phyloP scores from a whole-genome alignment of 2,888 invertebrate species.

The Eupithecia exiguata region DNA sequence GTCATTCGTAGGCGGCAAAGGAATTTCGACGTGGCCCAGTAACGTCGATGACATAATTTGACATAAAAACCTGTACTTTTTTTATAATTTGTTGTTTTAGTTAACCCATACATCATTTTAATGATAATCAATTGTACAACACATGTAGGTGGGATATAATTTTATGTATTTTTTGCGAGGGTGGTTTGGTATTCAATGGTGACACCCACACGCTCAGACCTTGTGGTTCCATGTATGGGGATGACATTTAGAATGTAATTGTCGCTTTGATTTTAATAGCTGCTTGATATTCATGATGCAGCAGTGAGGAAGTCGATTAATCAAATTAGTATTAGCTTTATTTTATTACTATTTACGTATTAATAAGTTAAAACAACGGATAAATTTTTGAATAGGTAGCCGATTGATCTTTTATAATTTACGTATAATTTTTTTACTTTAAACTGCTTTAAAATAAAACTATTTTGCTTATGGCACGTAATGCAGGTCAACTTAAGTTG shows the following conservation, averaged over 20 bases:
- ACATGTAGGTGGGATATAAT: conserved; percentile 62
- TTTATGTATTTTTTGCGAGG: conserved; percentile 65
- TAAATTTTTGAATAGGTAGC: not conserved
- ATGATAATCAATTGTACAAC: conserved; percentile 46
- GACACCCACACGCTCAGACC: conserved; percentile 66
- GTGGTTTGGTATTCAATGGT: conserved; percentile 66
- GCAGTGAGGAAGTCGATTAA: conserved; percentile 32
- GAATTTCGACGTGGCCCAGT: conserved; percentile 26
- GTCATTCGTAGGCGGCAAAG: conserved; percentile 16
- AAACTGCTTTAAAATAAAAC: too few relatives aligned
- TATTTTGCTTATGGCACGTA: not conserved
- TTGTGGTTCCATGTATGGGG: conserved; percentile 68
- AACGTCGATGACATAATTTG: conserved; percentile 37
- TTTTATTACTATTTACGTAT: not conserved
- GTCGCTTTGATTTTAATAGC: conserved; percentile 65
- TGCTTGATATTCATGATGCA: conserved; percentile 43
- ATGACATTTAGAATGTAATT: conserved; percentile 63
- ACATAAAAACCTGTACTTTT: conserved; percentile 33
- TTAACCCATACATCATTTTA: conserved; percentile 46
- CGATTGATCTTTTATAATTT: not conserved
- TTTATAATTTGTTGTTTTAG: conserved; percentile 37
- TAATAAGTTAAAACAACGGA: not conserved
- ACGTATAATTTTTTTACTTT: too few relatives aligned
- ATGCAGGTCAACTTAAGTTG: not conserved
- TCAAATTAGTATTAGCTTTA: not conserved